Evolutionary conservation across 2,888 invertebrate species (phyloP).

Genomic region (Nomada goodeniana): DNA sequence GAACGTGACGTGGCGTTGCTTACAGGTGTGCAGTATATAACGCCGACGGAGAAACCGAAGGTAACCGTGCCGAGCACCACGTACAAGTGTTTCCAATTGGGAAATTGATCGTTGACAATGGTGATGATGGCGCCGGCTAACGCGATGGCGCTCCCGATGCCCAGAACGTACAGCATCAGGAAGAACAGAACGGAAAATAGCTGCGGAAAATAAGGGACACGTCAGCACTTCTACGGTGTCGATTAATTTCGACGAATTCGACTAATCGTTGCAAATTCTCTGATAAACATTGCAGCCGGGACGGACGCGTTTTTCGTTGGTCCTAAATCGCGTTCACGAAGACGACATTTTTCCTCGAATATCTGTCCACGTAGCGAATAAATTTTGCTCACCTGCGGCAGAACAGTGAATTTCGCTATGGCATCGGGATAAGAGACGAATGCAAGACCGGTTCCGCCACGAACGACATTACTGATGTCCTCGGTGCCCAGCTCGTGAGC

Average conservation of each 20-base stretch:
- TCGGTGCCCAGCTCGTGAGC: constrained; percentile 88
- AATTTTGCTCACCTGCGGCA: constrained; percentile 84
- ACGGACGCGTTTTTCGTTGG: background rate
- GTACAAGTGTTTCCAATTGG: constrained; percentile 81
- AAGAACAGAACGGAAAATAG: constrained; percentile 86
- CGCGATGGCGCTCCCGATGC: constrained; percentile 85
- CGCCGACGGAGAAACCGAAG: constrained; percentile 83
- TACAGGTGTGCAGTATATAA: constrained; percentile 85
- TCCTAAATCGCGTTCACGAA: background rate
- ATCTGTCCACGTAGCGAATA: background rate
- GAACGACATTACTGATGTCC: constrained; percentile 88
- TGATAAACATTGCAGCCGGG: constrained; percentile 2
- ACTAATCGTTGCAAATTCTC: constrained; percentile 45
- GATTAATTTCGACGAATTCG: background rate
- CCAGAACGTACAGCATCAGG: constrained; percentile 85
- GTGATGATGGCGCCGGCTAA: constrained; percentile 83
- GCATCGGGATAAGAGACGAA: constrained; percentile 95
- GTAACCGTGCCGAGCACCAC: constrained; percentile 81
- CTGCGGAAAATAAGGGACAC: constrained; percentile 66
- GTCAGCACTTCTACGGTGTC: no score
- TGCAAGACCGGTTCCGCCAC: constrained; percentile 92
- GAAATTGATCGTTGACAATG: constrained; percentile 84
- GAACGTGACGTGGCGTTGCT: constrained; percentile 18
- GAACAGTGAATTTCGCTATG: constrained; percentile 90
- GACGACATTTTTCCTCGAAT: background rate